Evolutionary conservation across 2,797 vertebrate species (phyloP).

Genomic region (Coendou prehensilis): DNA sequence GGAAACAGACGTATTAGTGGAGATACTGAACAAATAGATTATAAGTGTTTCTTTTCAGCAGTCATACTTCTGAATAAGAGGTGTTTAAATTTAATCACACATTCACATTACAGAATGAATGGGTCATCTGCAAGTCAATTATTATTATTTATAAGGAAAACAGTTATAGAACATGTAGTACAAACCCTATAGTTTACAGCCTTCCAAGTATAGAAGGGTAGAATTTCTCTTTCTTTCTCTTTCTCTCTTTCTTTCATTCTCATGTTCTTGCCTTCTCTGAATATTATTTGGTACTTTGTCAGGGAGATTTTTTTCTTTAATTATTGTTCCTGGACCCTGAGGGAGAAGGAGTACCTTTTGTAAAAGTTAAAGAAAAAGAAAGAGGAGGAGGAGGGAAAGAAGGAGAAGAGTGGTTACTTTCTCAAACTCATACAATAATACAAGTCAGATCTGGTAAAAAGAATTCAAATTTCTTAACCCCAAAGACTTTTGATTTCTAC

Average conservation of each 20-base stretch:
- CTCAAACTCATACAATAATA: background rate
- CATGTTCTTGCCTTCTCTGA: background rate
- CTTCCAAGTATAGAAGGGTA: background rate
- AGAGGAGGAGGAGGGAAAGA: background rate
- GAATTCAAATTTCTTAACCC: conserved; percentile 5
- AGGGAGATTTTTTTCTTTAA: background rate
- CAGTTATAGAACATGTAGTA: background rate
- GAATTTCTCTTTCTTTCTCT: background rate
- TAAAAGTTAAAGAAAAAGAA: background rate
- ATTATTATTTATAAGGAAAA: conserved; percentile 38
- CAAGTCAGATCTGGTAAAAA: background rate
- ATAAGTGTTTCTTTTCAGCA: conserved; percentile 17
- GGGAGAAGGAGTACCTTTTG: background rate
- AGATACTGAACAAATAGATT: background rate
- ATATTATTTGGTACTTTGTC: conserved; percentile 15
- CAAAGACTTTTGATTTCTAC: conserved; percentile 16
- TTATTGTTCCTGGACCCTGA: background rate
- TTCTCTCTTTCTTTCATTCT: background rate
- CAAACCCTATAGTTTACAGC: background rate
- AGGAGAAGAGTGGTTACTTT: conserved; percentile 13
- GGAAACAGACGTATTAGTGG: background rate
- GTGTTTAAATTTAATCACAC: background rate
- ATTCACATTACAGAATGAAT: background rate
- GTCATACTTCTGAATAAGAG: background rate
- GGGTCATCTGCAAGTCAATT: background rate